A percentile compares a stretch with the other conserved stretches of the same genome.
Conservation (phyloP, 2,888 invertebrate genomes). For the Phortica okadai region DNA sequence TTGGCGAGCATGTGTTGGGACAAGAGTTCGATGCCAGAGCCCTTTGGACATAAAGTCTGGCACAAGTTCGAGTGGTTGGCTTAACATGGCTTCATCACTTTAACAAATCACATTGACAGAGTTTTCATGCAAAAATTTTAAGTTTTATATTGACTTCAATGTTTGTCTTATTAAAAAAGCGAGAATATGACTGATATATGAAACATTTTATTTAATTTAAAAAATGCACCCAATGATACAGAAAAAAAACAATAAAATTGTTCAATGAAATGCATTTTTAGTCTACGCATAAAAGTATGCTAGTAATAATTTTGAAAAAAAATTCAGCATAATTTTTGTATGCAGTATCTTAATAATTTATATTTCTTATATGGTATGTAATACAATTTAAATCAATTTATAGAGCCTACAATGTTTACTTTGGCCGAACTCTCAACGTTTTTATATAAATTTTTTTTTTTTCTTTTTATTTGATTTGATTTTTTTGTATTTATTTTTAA, state of each 20-base stretch:
- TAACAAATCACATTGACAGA: not conserved
- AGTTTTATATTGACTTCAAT: constrained; percentile 12
- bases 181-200: not conserved
- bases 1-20: too few species aligned
- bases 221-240: not conserved
- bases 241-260: not conserved
- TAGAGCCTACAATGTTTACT: too few species aligned
- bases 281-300: too few species aligned
- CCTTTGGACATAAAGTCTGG: not conserved
- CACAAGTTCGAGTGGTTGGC: not conserved
- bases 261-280: too few species aligned
- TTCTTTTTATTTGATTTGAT: not conserved
- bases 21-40: too few species aligned
- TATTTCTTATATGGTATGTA: too few species aligned
- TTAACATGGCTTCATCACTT: not conserved
- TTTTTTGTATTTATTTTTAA: constrained; percentile 6
- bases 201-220: not conserved
- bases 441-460: too few species aligned
- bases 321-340: too few species aligned
- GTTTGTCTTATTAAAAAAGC: constrained; percentile 9
- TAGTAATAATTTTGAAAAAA: too few species aligned
- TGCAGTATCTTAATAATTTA: too few species aligned
- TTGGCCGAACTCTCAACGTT: too few species aligned
- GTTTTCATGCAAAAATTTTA: constrained; percentile 13
- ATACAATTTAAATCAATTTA: too few species aligned